Percentiles rank a stretch among this genome's conserved stretches.
Evolutionary conservation across 2,797 vertebrate species (phyloP).

Genomic region (Acropternis orthonyx): DNA sequence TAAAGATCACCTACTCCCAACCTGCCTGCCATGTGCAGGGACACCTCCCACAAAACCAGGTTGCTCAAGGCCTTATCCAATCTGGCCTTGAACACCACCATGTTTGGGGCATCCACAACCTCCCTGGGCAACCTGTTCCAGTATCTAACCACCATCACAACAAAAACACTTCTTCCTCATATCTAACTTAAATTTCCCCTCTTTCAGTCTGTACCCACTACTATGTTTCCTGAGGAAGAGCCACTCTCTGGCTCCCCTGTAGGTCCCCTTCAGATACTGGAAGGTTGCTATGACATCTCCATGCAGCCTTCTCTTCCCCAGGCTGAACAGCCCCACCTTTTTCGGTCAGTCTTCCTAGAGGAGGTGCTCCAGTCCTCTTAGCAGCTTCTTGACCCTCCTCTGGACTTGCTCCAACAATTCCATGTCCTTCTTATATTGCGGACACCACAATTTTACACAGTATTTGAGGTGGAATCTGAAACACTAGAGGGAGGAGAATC

Average conservation of each 20-base stretch:
- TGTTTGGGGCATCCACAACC: neutral
- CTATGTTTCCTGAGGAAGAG: neutral
- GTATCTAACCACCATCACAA: neutral
- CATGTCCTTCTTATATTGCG: neutral
- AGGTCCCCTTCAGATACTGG: neutral
- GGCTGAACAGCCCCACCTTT: neutral
- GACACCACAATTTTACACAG: neutral
- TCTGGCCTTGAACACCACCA: neutral
- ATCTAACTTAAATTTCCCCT: neutral
- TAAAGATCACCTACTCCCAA: neutral
- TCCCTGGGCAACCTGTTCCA: neutral
- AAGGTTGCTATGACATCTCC: neutral
- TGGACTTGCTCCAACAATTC: neutral
- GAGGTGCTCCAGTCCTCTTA: neutral
- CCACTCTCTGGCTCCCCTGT: neutral
- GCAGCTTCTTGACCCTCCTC: accelerated
- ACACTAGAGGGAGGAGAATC: neutral
- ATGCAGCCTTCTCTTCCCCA: neutral
- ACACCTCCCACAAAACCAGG: neutral
- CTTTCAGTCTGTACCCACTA: neutral
- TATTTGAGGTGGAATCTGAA: neutral
- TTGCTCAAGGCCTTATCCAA: neutral
- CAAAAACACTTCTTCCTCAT: neutral
- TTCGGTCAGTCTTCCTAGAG: neutral
- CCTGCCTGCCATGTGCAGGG: accelerated